Base-by-base conservation (phyloP, 2,888 invertebrate genomes). In the Penaeus monodon region DNA sequence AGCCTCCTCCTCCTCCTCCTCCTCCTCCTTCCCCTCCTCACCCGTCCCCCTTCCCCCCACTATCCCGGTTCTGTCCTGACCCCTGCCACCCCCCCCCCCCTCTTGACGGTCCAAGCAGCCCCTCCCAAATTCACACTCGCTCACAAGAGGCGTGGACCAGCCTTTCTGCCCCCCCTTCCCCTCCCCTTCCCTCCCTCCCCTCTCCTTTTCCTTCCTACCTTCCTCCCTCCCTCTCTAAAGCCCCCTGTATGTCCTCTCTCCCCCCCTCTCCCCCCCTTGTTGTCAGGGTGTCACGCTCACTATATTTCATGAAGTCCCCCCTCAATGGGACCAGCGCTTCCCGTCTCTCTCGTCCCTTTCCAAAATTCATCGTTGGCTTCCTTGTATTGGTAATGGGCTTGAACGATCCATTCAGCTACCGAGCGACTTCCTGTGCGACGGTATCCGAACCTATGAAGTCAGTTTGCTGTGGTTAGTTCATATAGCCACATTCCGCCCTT, bases 301-400 rank as follows among this genome's bases (percentile, higher is more conserved):
- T 70, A 85, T 85, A 85, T 85, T 80, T 85, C 85, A 85, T 85
- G 85, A 85, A 85, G 80, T 85, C 73, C 44, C 84, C 79, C 80
- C 66, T 76, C 81, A 81, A 81, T 81, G 66, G 68, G 44, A 81
- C 68, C 66, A 33, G 65, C 81, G 44, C 65, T 81, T 14, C 65
- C 49, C 22, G n/a, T 29, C 33, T 12, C 17, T 14, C 44, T 68
- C 24, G n/a, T n/a, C 57, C 57, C 22, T 84, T 84, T 49, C 84
- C 84, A 77, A 27, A 84, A 84, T 1, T 7, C 68, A 24, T 77
- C 84, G 84, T 84, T 57, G 68, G 24, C 20, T n/a, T 29, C 44
- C 63, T 17, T 38, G 65, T 10, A 20, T 27, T 20, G 14, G 27
- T 12, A 14, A 22, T 49, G n/a, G 33, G 24, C 14, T 20, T 65